Evolutionary conservation across 2,797 vertebrate species (phyloP).

Genomic region (Alosa sapidissima): DNA sequence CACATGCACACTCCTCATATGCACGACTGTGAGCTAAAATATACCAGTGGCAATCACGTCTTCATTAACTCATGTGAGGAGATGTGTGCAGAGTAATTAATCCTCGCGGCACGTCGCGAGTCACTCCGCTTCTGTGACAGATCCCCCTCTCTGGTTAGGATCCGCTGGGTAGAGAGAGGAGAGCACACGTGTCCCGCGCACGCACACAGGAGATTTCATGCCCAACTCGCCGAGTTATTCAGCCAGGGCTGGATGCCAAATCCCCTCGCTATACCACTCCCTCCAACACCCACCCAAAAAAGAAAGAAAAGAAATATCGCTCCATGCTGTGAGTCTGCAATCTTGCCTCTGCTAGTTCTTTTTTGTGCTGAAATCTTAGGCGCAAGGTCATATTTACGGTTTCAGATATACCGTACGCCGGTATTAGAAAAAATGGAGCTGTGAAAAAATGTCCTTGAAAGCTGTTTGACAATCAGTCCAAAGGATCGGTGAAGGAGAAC

Average conservation of each 20-base stretch:
- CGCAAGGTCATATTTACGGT: not conserved
- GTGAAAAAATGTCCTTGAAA: too few species aligned
- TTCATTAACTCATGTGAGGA: not conserved
- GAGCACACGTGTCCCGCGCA: not conserved
- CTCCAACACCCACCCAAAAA: not conserved
- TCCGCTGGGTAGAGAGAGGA: not conserved
- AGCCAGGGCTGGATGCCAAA: not conserved
- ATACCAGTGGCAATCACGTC: not conserved
- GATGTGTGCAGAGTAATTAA: not conserved
- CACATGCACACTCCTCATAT: too few species aligned
- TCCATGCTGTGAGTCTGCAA: not conserved
- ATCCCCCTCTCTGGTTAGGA: not conserved
- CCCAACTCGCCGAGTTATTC: not conserved
- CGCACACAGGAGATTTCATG: not conserved
- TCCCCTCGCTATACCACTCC: not conserved
- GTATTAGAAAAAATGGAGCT: too few species aligned
- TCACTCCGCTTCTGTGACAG: not conserved
- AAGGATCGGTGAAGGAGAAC: too few species aligned
- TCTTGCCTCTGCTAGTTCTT: not conserved
- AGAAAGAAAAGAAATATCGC: not conserved
- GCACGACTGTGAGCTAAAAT: not conserved
- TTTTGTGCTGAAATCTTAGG: not conserved
- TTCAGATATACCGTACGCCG: not conserved
- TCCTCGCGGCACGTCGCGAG: not conserved
- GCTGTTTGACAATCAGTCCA: too few species aligned